phyloP scores from a whole-genome alignment of 2,888 invertebrate species.

The Candidula unifasciata region DNA sequence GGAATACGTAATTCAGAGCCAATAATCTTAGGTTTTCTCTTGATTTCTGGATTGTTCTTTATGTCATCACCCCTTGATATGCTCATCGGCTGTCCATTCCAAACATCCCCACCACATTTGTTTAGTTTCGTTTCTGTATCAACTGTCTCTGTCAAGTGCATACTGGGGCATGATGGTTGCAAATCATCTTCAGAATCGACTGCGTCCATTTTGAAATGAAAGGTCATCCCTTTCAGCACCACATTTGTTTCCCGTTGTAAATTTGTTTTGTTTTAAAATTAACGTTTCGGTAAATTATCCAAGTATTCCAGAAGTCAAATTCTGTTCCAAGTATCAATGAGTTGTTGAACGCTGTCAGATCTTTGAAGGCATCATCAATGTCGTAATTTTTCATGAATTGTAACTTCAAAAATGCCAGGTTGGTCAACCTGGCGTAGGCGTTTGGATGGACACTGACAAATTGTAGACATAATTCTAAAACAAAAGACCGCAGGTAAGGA shows the following conservation, averaged over 20 bases:
- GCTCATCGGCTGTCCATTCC: too few species aligned
- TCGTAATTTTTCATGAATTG: neutral
- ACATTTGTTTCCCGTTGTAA: neutral
- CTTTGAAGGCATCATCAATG: slow-evolving; percentile 9
- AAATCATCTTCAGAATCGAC: too few species aligned
- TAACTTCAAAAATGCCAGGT: neutral
- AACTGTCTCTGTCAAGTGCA: too few species aligned
- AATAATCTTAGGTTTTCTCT: neutral
- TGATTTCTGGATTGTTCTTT: neutral
- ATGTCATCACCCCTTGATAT: too few species aligned
- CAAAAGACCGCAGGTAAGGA: neutral
- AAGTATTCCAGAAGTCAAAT: slow-evolving; percentile 16
- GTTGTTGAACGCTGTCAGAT: slow-evolving; percentile 8
- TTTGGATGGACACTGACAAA: neutral
- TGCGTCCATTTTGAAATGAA: neutral
- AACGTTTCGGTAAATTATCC: slow-evolving; percentile 5
- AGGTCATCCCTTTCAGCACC: neutral
- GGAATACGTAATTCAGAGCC: neutral
- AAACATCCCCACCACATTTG: too few species aligned
- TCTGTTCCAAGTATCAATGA: slow-evolving; percentile 2
- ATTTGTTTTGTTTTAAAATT: slow-evolving; percentile 9
- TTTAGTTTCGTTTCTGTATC: too few species aligned
- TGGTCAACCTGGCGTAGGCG: neutral
- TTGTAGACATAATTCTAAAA: neutral
- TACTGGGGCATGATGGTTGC: too few species aligned